These are phyloP conservation scores for Electrophaes corylata DNA, from an alignment of 2,888 invertebrate genomes.

Conservation along the genomic window DNA sequence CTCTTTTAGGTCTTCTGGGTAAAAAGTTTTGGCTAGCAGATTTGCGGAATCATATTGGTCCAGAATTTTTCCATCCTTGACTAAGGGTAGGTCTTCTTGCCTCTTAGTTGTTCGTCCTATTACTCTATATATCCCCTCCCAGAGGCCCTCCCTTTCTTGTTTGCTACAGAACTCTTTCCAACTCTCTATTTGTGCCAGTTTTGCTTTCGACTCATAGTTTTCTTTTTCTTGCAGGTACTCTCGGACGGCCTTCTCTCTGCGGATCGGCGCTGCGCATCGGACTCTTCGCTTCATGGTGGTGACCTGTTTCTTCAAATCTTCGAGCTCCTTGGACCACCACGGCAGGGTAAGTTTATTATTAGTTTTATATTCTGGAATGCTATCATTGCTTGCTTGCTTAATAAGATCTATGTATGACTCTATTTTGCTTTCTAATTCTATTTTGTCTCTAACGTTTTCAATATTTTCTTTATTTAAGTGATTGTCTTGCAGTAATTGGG, in stretches of 20 bases:
- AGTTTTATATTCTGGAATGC: slow-evolving; percentile 13
- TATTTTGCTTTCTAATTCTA: slow-evolving; percentile 4
- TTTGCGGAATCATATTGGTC: no score
- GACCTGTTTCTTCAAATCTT: background rate
- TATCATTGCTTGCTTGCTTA: no score
- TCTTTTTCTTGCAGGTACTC: slow-evolving; percentile 20
- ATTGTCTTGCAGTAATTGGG: background rate
- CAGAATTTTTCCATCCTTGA: background rate
- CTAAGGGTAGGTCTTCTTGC: no score
- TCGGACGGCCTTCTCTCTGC: background rate
- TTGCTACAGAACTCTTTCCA: no score
- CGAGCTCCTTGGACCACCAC: slow-evolving; percentile 20
- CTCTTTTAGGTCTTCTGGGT: no score
- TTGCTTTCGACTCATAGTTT: background rate
- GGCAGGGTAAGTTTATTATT: slow-evolving; percentile 19
- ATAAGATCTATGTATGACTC: background rate
- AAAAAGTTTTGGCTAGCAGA: no score
- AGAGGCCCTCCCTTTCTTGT: no score
- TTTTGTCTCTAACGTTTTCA: slow-evolving; percentile 8
- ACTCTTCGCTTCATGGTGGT: slow-evolving; percentile 8
- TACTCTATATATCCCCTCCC: no score
- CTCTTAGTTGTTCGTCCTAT: no score
- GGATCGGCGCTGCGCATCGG: slow-evolving; percentile 4
- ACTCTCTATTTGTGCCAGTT: slow-evolving; percentile 14
- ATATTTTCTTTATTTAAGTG: slow-evolving; percentile 12